Conservation (phyloP, 1,140 invertebrate genomes). For the Asbolus verrucosus region DNA sequence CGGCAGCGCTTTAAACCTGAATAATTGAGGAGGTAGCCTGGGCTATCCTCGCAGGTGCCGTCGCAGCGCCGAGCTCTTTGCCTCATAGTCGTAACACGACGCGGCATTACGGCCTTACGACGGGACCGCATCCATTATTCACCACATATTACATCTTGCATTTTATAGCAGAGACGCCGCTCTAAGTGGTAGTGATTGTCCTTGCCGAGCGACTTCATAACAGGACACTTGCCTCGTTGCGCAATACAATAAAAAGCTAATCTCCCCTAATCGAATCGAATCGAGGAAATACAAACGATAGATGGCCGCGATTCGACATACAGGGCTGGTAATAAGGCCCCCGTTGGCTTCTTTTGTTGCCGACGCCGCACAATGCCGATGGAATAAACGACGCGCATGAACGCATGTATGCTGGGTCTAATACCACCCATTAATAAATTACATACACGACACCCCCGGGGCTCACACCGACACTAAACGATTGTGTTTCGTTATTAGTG, state of each 20-base stretch:
- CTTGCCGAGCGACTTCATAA: conserved; percentile 33
- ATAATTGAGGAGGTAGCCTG: conserved; percentile 59
- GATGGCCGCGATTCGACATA: conserved; percentile 49
- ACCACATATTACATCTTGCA: conserved; percentile 57
- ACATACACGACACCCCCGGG: conserved; percentile 63
- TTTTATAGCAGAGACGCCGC: conserved; percentile 48
- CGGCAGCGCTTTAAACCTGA: conserved; percentile 61
- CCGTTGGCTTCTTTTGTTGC: conserved; percentile 59
- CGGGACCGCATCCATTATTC: conserved; percentile 54
- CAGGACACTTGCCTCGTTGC: conserved; percentile 44
- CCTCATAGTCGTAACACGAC: conserved; percentile 39
- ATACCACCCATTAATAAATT: conserved; percentile 66
- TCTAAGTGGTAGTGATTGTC: conserved; percentile 45
- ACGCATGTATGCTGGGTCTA: conserved; percentile 57
- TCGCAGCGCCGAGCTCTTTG: conserved; percentile 54
- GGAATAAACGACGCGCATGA: conserved; percentile 59
- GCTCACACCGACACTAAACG: conserved; percentile 60
- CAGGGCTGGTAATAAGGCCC: conserved; percentile 55
- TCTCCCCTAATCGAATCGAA: conserved; percentile 51
- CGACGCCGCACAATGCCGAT: conserved; percentile 49
- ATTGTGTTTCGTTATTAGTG: conserved; percentile 64
- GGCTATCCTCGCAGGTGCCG: conserved; percentile 61
- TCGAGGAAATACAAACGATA: conserved; percentile 42
- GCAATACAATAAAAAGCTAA: conserved; percentile 43
- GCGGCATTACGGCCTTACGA: conserved; percentile 44